Evolutionary conservation across 2,888 invertebrate species (phyloP).

Genomic region (Electrophaes corylata): DNA sequence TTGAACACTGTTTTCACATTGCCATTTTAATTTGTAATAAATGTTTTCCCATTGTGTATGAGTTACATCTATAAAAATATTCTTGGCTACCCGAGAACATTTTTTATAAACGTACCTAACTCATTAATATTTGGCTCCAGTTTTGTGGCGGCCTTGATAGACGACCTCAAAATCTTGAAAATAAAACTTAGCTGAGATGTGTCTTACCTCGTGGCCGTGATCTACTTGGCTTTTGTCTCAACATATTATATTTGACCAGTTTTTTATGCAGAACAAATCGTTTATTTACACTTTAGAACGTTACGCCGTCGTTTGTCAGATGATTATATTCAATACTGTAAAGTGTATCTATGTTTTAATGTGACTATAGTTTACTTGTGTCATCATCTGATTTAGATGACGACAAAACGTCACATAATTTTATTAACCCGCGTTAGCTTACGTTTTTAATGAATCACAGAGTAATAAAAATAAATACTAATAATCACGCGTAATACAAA

Average conservation of each 20-base stretch:
- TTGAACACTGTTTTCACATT: too few species aligned
- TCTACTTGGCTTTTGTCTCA: slow-evolving; percentile 7
- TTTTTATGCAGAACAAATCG: too few species aligned
- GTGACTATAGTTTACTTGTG: not conserved
- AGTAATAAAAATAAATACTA: not conserved
- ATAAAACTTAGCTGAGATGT: not conserved
- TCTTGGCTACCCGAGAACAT: not conserved
- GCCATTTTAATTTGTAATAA: too few species aligned
- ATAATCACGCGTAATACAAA: slow-evolving; percentile 35
- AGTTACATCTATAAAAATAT: too few species aligned
- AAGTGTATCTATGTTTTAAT: too few species aligned
- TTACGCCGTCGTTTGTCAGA: too few species aligned
- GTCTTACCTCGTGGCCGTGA: slow-evolving; percentile 11
- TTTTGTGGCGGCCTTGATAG: slow-evolving; percentile 11
- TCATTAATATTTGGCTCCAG: slow-evolving; percentile 18
- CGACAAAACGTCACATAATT: too few species aligned
- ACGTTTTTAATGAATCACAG: not conserved
- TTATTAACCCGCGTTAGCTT: too few species aligned
- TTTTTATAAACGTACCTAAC: slow-evolving; percentile 1
- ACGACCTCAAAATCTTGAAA: slow-evolving; percentile 9
- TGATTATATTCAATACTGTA: too few species aligned
- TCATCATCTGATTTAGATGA: too few species aligned
- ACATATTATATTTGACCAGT: not conserved
- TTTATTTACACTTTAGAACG: too few species aligned
- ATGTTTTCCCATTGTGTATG: not conserved